Percentiles rank a stretch among this genome's conserved stretches.
Conservation (phyloP, 1,140 invertebrate genomes). For the Lordiphosa clarofinis region DNA sequence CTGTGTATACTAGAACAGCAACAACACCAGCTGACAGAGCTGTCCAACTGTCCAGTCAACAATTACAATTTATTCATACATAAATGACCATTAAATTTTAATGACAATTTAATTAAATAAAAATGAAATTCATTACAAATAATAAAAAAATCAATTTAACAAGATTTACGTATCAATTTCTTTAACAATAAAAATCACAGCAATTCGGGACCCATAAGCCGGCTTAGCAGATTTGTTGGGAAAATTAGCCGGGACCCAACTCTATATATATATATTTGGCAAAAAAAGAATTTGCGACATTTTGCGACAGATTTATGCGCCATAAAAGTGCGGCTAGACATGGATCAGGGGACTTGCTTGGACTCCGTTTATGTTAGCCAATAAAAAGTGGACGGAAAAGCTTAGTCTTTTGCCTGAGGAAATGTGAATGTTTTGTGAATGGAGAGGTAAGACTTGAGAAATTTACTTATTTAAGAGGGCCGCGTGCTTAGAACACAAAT, state of each 20-base stretch:
- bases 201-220: constrained; percentile 24
- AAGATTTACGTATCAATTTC: constrained; percentile 53
- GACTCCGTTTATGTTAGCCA: constrained; percentile 47
- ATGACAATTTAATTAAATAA: constrained; percentile 21
- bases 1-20: constrained; percentile 8
- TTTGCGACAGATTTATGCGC: constrained; percentile 60
- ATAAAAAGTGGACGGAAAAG: constrained; percentile 33
- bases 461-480: too few relatives aligned
- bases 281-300: constrained; percentile 45
- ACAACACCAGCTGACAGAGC: too few relatives aligned
- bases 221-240: constrained; percentile 45
- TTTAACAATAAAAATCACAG: constrained; percentile 38
- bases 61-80: constrained; percentile 19
- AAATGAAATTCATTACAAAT: constrained; percentile 8
- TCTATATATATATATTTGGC: constrained; percentile 32
- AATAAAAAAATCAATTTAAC: constrained; percentile 15
- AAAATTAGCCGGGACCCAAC: constrained; percentile 42
- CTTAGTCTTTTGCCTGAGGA: too few relatives aligned
- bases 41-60: too few relatives aligned
- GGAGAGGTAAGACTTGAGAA: too few relatives aligned
- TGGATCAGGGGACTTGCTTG: constrained; percentile 5
- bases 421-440: too few relatives aligned
- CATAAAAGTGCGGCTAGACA: constrained; percentile 61
- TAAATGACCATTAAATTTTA: constrained; percentile 5
- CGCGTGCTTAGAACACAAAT: too few relatives aligned